phyloP scores from a whole-genome alignment of 1,140 invertebrate genomes.

The Drosophila trapezifrons region DNA sequence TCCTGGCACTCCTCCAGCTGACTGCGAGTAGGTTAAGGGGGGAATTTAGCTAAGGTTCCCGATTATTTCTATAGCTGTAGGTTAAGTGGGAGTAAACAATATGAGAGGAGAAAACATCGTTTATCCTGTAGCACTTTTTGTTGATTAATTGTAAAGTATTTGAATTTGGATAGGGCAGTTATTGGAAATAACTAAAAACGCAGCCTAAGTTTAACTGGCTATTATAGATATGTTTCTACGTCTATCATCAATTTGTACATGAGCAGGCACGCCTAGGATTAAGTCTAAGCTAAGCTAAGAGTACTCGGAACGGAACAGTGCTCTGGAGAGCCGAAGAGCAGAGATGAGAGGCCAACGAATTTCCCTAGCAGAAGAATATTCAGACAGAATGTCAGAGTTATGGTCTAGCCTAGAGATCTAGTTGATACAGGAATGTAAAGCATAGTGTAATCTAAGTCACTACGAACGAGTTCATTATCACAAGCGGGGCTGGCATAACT shows the following conservation, averaged over 20 bases:
- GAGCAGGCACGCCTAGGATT: constrained; percentile 69
- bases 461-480: constrained; percentile 34
- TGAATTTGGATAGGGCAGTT: constrained; percentile 63
- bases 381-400: constrained; percentile 13
- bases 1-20: constrained; percentile 46
- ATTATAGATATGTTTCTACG: constrained; percentile 61
- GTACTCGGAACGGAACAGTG: constrained; percentile 15
- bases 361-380: constrained; percentile 60
- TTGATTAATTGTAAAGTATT: constrained; percentile 79
- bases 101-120: constrained; percentile 26
- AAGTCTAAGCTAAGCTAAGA: constrained; percentile 51
- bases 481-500: constrained; percentile 13
- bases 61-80: constrained; percentile 31
- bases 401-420: constrained; percentile 29
- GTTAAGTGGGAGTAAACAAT: constrained; percentile 51
- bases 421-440: constrained; percentile 54
- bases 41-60: constrained; percentile 42
- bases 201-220: constrained; percentile 56
- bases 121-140: constrained; percentile 60
- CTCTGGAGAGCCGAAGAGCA: constrained; percentile 5
- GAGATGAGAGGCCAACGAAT: constrained; percentile 66
- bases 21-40: constrained; percentile 31
- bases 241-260: constrained; percentile 77
- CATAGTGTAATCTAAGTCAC: constrained; percentile 46
- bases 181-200: constrained; percentile 79